A percentile compares a stretch with the other conserved stretches of the same genome.
These are phyloP conservation scores for Synanthedon formicaeformis DNA, from an alignment of 2,888 invertebrate species.

Conservation along the genomic window DNA sequence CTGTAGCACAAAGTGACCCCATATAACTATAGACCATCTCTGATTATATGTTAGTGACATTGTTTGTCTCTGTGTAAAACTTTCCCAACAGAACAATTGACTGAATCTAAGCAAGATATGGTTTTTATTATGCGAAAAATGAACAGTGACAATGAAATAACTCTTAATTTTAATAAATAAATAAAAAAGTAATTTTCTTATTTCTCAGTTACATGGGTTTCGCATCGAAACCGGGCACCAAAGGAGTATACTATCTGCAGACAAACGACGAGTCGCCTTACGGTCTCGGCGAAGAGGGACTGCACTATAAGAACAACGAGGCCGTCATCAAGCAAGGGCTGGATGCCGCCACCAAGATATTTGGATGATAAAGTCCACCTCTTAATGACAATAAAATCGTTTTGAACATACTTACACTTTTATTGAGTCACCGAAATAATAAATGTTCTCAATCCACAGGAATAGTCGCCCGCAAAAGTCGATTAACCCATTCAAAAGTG, in stretches of 20 bases:
- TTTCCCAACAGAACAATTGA: no score
- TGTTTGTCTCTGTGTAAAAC: no score
- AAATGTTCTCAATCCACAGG: neutral
- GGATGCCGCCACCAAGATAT: neutral
- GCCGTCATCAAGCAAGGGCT: constrained; percentile 11
- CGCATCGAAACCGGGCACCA: constrained; percentile 15
- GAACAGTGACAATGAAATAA: neutral
- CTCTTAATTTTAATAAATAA: neutral
- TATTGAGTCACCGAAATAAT: neutral
- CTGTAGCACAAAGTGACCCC: no score
- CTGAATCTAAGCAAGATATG: neutral
- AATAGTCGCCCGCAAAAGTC: no score
- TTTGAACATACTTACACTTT: no score
- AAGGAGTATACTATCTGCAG: constrained; percentile 36
- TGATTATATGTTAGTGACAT: no score
- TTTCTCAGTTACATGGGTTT: constrained; percentile 42
- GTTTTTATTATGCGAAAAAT: neutral
- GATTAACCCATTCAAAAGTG: no score
- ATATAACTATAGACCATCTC: neutral
- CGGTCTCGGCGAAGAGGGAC: constrained; percentile 25
- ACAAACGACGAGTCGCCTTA: constrained; percentile 31
- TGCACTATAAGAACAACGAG: constrained; percentile 18
- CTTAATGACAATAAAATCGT: no score
- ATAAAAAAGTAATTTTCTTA: neutral
- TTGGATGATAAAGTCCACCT: neutral